Base-by-base conservation (phyloP, 2,113 vertebrate species). In the Hystrix brachyura region DNA sequence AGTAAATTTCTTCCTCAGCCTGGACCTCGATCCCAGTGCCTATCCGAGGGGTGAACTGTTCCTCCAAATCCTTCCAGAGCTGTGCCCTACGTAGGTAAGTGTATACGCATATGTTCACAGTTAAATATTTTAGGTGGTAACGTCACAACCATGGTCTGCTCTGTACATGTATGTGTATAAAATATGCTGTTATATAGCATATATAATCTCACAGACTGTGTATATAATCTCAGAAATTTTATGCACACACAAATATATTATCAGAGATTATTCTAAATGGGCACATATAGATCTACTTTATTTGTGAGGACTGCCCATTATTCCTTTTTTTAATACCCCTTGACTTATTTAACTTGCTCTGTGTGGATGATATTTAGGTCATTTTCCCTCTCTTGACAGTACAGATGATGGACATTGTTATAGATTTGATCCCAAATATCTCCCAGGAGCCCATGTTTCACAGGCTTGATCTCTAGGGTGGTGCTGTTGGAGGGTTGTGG, bases 381-480 rank as follows among this genome's bases (percentile, higher is more conserved):
- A 19, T 94, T 92, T 74, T 38, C 71, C 6, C 43, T 89, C 46
- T 92, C 76, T 90, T 94, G 79, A 82, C 27, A 19, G 46, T 43
- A 78, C 4, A 43, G 69, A 65, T 17, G 3, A 19, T 34, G 12
- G 11, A 4, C 53, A 19, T 25, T 32, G 25, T 27, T 32, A 21
- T 55, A 12, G 62, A 34, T 69, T 62, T 55, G 32, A 59, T 60
- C 23, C 53, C 64, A 7, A 64, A 90, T 53, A 18, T 17, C 5
- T 17, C 69, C 59, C 14, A 34, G 5, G 53, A 46, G 21, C 46
- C 74, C 29, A n/a, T n/a, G 48, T 69, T 34, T n/a, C 62, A 34
- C 17, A 15, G 53, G 57, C n/a, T 62, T 89, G 57, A 3, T 34
- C 38, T 89, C 29, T 29, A 19, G n/a, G 69, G 27, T 65, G 23